Evolutionary conservation across 1,140 invertebrate species (phyloP).

Genomic region (Fopius arisanus): DNA sequence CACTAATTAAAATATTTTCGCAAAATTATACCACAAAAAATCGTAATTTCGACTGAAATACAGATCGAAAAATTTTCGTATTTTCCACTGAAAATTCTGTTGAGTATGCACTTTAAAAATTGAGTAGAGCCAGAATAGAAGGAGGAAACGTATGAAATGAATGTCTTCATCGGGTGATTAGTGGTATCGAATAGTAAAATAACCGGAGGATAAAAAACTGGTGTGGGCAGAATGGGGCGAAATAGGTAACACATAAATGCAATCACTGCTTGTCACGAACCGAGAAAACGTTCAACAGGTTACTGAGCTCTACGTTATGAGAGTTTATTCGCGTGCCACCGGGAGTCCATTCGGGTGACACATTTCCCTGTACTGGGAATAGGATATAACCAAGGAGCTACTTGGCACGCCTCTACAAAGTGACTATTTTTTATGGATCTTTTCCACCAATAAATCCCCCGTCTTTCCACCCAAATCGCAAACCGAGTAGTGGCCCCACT

Average conservation of each 20-base stretch:
- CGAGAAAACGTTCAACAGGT: constrained; percentile 56
- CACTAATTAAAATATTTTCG: no score
- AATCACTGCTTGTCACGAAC: constrained; percentile 59
- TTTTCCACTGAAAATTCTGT: background rate
- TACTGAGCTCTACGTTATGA: constrained; percentile 48
- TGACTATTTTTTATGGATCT: constrained; percentile 2
- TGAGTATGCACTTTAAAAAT: no score
- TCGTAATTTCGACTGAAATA: no score
- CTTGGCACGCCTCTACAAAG: constrained; percentile 26
- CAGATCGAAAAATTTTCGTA: no score
- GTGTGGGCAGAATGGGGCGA: constrained; percentile 31
- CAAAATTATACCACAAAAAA: no score
- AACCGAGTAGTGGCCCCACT: background rate
- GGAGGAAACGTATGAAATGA: background rate
- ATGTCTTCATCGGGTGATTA: background rate
- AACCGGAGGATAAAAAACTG: constrained; percentile 17
- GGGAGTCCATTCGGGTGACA: constrained; percentile 39
- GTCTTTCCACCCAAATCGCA: background rate
- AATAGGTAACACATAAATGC: constrained; percentile 46
- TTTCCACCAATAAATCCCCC: background rate
- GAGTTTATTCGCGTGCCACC: constrained; percentile 52
- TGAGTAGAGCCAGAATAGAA: no score
- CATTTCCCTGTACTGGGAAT: constrained; percentile 28
- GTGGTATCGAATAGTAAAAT: background rate
- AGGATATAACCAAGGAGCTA: constrained; percentile 21